Evolutionary conservation across 2,113 vertebrate genomes (phyloP).

Genomic region (Plotosus lineatus): DNA sequence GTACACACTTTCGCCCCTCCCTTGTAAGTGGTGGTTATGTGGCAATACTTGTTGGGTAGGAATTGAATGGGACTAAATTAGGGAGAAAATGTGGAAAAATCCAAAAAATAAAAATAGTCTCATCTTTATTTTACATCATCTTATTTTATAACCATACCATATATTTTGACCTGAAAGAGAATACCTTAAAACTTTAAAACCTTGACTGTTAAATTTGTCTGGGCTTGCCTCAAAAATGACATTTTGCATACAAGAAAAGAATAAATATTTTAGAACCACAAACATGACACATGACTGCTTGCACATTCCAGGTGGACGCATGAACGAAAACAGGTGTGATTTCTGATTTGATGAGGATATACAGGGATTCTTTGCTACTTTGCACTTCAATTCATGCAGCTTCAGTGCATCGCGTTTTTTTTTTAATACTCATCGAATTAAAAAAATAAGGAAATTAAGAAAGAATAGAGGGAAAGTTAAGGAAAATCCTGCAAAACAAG

Average conservation of each 20-base stretch:
- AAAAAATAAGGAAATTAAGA: no score
- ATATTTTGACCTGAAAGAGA: not conserved
- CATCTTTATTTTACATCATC: not conserved
- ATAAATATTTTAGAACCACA: constrained; percentile 14
- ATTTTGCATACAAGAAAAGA: constrained; percentile 25
- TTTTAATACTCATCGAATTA: no score
- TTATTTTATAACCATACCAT: not conserved
- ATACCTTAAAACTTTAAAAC: not conserved
- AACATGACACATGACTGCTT: not conserved
- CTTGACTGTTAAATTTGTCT: constrained; percentile 23
- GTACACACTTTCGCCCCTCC: no score
- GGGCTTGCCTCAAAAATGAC: constrained; percentile 12
- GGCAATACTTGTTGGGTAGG: no score
- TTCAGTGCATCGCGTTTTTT: no score
- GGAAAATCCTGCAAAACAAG: no score
- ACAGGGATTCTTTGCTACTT: no score
- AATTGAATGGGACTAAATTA: no score
- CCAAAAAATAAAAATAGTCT: not conserved
- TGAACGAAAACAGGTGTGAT: not conserved
- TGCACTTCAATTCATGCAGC: no score
- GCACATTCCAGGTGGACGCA: constrained; percentile 7
- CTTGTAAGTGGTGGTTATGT: no score
- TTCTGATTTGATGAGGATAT: not conserved
- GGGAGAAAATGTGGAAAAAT: no score
- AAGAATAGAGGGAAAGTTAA: no score